Percentiles rank a stretch among this genome's conserved stretches.
phyloP scores from a whole-genome alignment of 2,888 invertebrate genomes.

The Acanthosepion lycidas region DNA sequence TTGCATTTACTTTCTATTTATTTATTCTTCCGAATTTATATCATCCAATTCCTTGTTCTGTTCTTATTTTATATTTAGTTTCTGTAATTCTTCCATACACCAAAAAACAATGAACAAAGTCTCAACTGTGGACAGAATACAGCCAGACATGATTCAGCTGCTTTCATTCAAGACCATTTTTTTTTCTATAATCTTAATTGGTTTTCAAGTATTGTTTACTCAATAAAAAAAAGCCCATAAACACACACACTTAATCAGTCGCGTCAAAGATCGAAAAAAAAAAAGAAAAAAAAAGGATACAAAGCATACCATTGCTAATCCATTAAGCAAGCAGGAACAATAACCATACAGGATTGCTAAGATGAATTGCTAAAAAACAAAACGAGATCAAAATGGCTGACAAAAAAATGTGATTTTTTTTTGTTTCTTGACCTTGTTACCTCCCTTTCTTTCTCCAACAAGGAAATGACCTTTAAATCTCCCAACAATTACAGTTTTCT shows the following conservation, averaged over 20 bases:
- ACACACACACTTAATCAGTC: neutral
- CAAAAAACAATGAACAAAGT: neutral
- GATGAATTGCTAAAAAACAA: neutral
- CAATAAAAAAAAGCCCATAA: neutral
- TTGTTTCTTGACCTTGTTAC: neutral
- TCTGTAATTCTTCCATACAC: neutral
- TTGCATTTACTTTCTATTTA: too few species aligned
- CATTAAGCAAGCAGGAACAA: neutral
- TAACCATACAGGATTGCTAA: neutral
- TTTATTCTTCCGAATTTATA: too few species aligned
- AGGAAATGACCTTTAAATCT: neutral
- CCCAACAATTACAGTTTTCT: neutral
- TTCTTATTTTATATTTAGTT: neutral
- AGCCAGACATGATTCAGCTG: neutral
- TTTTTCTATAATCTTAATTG: neutral
- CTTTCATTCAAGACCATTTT: neutral
- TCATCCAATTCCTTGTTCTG: neutral
- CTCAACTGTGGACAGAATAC: neutral
- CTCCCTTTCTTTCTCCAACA: neutral
- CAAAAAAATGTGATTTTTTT: neutral
- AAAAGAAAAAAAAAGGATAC: neutral
- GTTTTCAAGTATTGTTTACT: conserved; percentile 6
- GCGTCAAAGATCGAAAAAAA: neutral
- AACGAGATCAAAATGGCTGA: neutral
- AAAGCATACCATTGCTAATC: neutral